Evolutionary conservation across 2,113 vertebrate genomes (phyloP).

Genomic region (Saccopteryx leptura): DNA sequence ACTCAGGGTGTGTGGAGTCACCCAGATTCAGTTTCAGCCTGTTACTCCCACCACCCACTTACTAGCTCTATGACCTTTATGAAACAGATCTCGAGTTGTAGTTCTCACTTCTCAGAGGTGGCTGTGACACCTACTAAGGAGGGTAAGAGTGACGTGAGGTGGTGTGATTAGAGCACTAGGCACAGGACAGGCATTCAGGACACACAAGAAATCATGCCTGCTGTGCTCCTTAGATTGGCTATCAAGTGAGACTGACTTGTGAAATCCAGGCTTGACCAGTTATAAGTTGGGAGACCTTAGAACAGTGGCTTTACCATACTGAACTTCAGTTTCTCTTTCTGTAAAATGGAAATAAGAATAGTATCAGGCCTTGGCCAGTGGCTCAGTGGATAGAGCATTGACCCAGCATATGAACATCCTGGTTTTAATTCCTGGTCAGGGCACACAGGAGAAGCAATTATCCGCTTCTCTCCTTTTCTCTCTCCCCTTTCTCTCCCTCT

Average conservation of each 20-base stretch:
- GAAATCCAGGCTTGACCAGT: background rate
- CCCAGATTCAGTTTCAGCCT: background rate
- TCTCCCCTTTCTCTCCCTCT: no score
- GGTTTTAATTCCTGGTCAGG: no score
- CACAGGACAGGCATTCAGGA: background rate
- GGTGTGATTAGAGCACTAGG: background rate
- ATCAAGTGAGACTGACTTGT: background rate
- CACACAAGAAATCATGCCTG: background rate
- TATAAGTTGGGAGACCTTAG: background rate
- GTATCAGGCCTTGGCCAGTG: no score
- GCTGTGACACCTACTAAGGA: background rate
- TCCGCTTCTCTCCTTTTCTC: no score
- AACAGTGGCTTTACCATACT: background rate
- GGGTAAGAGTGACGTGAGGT: background rate
- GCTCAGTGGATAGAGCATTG: no score
- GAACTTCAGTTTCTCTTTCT: constrained; percentile 38
- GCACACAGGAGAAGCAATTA: no score
- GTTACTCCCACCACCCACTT: no score
- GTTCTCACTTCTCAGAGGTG: constrained; percentile 8
- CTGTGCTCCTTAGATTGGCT: background rate
- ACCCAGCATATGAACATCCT: no score
- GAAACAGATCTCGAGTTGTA: background rate
- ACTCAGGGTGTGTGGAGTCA: background rate
- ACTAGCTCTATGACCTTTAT: background rate
- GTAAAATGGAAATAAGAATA: background rate